Conservation (phyloP, 2,113 vertebrate genomes). For the Chunga burmeisteri region DNA sequence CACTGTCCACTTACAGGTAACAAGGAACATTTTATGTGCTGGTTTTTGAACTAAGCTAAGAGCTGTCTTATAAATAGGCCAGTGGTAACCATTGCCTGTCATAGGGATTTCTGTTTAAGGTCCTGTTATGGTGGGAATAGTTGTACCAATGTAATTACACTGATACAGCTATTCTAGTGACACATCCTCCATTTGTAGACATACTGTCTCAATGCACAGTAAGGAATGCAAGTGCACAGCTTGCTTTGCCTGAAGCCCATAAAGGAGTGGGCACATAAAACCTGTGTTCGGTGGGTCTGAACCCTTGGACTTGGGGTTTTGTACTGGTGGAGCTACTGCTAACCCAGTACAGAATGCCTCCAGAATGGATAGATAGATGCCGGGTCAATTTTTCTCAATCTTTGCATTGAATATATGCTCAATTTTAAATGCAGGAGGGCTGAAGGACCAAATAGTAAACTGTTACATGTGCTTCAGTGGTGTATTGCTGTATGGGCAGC, state of each 20-base stretch:
- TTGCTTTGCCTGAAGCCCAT: background rate
- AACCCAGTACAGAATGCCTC: background rate
- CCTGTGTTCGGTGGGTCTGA: background rate
- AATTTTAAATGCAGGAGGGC: background rate
- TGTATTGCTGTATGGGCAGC: conserved; percentile 53
- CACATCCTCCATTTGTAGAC: background rate
- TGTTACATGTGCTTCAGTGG: conserved; percentile 66
- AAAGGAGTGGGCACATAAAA: background rate
- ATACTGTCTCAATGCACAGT: background rate
- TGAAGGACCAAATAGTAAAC: conserved; percentile 1
- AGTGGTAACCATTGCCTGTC: background rate
- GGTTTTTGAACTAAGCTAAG: background rate
- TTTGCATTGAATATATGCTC: background rate
- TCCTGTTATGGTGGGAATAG: background rate
- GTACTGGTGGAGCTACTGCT: background rate
- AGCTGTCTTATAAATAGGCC: background rate
- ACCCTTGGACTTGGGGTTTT: background rate
- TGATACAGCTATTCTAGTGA: background rate
- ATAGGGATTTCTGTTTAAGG: background rate
- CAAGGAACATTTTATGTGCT: background rate
- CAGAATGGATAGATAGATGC: background rate
- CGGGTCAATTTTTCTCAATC: background rate
- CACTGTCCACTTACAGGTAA: conserved; percentile 69
- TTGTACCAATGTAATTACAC: background rate
- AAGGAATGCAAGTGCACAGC: background rate